These are phyloP conservation scores for Diloba caeruleocephala DNA, from an alignment of 2,888 invertebrate genomes.

Conservation along the genomic window DNA sequence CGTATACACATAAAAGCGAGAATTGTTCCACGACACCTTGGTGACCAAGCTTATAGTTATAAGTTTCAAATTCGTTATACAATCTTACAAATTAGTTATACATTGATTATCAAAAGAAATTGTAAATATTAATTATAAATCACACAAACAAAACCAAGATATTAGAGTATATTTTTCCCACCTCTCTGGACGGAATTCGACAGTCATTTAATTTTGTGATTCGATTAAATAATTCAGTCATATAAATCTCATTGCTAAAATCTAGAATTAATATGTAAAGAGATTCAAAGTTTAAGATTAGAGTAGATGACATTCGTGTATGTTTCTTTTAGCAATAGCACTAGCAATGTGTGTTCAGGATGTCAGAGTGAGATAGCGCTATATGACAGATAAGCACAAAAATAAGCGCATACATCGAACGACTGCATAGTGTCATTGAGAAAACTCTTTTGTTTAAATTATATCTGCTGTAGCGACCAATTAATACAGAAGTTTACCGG, in stretches of 20 bases:
- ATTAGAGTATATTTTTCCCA: conserved; percentile 9
- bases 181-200: conserved; percentile 47
- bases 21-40: conserved; percentile 30
- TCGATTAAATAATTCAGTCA: background rate
- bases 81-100: conserved; percentile 20
- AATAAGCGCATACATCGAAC: too few relatives aligned
- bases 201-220: conserved; percentile 17
- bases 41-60: conserved; percentile 14
- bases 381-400: too few relatives aligned
- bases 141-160: conserved; percentile 6
- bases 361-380: too few relatives aligned
- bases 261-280: background rate
- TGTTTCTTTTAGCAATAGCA: too few relatives aligned
- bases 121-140: background rate
- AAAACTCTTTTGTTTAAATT: too few relatives aligned
- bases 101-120: conserved; percentile 4
- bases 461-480: too few relatives aligned
- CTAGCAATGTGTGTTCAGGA: too few relatives aligned
- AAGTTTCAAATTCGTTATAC: background rate
- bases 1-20: conserved; percentile 70
- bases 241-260: background rate
- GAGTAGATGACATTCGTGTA: too few relatives aligned
- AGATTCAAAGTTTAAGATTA: too few relatives aligned
- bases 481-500: too few relatives aligned
- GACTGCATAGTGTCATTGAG: too few relatives aligned